These are phyloP conservation scores for Oncorhynchus masou DNA, from an alignment of 2,113 vertebrate species.

Conservation along the genomic window DNA sequence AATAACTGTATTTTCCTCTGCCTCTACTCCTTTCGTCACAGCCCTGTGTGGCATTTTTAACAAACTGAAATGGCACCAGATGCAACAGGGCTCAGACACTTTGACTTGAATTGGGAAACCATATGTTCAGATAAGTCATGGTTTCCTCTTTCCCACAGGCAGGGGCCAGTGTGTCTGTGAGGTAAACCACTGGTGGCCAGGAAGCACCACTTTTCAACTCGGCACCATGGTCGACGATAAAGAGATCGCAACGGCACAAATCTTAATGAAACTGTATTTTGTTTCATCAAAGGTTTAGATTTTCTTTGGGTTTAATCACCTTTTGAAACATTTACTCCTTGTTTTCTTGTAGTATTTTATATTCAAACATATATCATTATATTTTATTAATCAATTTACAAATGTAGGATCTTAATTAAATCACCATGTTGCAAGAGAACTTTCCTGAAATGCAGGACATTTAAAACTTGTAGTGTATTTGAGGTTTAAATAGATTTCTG, in stretches of 20 bases:
- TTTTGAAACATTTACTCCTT: no score
- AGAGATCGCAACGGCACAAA: slow-evolving; percentile 33
- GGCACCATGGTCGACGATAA: background rate
- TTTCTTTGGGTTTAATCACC: no score
- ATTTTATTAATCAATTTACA: no score
- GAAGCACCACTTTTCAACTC: slow-evolving; percentile 59
- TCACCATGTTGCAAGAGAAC: no score
- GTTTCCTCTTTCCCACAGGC: slow-evolving; percentile 91
- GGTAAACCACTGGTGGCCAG: slow-evolving; percentile 61
- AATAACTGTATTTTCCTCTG: slow-evolving; percentile 96
- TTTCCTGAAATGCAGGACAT: no score
- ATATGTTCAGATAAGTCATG: slow-evolving; percentile 97
- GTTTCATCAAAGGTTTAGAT: no score
- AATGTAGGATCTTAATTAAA: no score
- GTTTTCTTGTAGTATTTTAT: no score
- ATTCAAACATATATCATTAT: no score
- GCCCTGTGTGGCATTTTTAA: slow-evolving; percentile 96
- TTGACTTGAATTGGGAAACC: slow-evolving; percentile 93
- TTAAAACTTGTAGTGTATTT: no score
- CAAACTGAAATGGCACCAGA: slow-evolving; percentile 94
- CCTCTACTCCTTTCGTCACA: slow-evolving; percentile 85
- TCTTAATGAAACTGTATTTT: no score
- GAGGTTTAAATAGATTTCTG: no score
- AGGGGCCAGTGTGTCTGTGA: slow-evolving; percentile 78
- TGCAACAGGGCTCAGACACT: slow-evolving; percentile 94